Base-by-base conservation (phyloP, 1,140 invertebrate species). In the Carposina sasakii region DNA sequence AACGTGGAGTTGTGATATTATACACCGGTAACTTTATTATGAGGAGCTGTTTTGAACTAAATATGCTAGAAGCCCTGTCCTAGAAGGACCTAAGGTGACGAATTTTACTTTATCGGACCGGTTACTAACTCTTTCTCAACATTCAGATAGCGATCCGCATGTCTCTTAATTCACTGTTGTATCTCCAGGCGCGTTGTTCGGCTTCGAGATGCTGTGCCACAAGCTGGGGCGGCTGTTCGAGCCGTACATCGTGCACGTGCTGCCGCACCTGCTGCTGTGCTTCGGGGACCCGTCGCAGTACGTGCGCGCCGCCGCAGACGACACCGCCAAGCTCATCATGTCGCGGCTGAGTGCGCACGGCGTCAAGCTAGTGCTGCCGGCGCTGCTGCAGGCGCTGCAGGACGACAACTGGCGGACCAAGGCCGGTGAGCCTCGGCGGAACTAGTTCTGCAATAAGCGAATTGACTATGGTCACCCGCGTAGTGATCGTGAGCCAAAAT, bases 341-440 rank as follows among this genome's bases (percentile, higher is more conserved):
- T 95, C 93, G 60, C 96, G 97, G 81, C 85, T 99, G 16, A 97
- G 94, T 30, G 95, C 94, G 48, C 96, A 98, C 86, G 98, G 98
- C 31, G 98, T 99, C 5, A 99, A 99, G 85, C 87, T 99, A 2
- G 95, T 99, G 36, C 85, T 99, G 40, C 93, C 93, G 2, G 94
- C 96, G 63, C 88, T 99, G 40, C 85, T 99, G 26, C 92, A 93
- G 57, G 98, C 96, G 37, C 85, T 99, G 28, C 95, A 99, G 74
- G 96, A 99, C 78, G 98, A 99, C 86, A 97, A 96, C 1, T 99
- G 98, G 98, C 87, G 98, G 71, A 99, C 98, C 1, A 99, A 99
- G 86, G 95, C 96, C 30, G 96, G 94, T 93, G 66, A 65, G 66
- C n/a, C n/a, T n/a, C n/a, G n/a, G n/a, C n/a, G n/a, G n/a, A n/a